A percentile compares a stretch with the other conserved stretches of the same genome.
Conservation (phyloP, 2,797 vertebrate genomes). For the Natrix natrix region DNA sequence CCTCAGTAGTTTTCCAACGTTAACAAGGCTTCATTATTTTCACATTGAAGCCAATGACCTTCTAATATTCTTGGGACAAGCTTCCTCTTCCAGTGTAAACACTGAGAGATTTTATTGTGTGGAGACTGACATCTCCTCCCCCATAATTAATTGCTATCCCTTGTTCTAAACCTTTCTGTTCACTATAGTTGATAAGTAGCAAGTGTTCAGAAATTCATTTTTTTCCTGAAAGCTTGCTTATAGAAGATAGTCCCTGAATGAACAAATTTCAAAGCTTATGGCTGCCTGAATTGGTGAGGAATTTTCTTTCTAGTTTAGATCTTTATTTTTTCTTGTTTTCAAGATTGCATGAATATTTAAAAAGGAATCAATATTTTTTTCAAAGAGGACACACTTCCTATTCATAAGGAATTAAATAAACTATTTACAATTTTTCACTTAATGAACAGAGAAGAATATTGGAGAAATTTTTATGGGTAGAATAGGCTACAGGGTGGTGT, state of each 20-base stretch:
- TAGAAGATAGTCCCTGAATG: not conserved
- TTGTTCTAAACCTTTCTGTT: not conserved
- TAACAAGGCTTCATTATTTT: not conserved
- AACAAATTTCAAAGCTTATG: not conserved
- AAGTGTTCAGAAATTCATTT: not conserved
- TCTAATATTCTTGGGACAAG: not conserved
- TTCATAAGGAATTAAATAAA: not conserved
- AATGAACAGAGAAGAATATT: not conserved
- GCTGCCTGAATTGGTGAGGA: not conserved
- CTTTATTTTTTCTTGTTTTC: not conserved
- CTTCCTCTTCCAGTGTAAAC: not conserved
- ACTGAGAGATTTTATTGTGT: not conserved
- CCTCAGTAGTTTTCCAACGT: not conserved
- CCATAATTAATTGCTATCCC: not conserved
- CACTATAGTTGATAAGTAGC: not conserved
- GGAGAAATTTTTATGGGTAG: not conserved
- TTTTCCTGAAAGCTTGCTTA: not conserved
- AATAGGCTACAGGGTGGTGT: not conserved
- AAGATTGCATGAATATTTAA: not conserved
- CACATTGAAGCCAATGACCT: not conserved
- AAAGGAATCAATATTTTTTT: not conserved
- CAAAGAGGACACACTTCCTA: not conserved
- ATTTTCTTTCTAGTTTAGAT: not conserved
- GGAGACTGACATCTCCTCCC: not conserved
- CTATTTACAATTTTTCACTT: not conserved